These are phyloP conservation scores for Drosophila rellima DNA, from an alignment of 2,888 invertebrate genomes.

Conservation along the genomic window DNA sequence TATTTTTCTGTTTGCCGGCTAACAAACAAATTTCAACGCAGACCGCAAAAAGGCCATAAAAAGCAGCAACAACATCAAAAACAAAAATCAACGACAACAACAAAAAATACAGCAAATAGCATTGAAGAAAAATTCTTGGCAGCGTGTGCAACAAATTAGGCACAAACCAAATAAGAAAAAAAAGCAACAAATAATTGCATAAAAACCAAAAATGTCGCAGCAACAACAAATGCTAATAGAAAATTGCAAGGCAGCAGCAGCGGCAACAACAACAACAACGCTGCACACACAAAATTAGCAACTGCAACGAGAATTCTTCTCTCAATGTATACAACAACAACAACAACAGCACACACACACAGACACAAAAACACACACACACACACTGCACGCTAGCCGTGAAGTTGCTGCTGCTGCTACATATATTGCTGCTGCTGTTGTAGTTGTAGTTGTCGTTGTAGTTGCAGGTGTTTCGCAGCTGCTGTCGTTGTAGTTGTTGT, in stretches of 20 bases:
- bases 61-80: conserved; percentile 30
- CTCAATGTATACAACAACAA: conserved; percentile 28
- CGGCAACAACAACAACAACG: conserved; percentile 22
- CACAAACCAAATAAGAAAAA: conserved; percentile 58
- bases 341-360: conserved; percentile 19
- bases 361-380: conserved; percentile 19
- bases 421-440: conserved; percentile 21
- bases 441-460: no score
- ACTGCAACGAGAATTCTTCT: conserved; percentile 68
- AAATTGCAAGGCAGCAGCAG: conserved; percentile 33
- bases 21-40: conserved; percentile 20
- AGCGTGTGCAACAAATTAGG: conserved; percentile 66
- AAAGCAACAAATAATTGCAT: conserved; percentile 46
- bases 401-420: conserved; percentile 23
- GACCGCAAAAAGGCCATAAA: conserved; percentile 65
- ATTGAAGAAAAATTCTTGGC: conserved; percentile 39
- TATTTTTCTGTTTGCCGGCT: background rate
- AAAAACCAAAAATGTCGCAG: conserved; percentile 7
- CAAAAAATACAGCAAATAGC: conserved; percentile 26
- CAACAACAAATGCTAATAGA: conserved; percentile 31
- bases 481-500: conserved; percentile 26
- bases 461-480: conserved; percentile 60
- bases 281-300: conserved; percentile 53
- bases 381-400: conserved; percentile 56
- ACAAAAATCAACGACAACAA: conserved; percentile 20